These are phyloP conservation scores for Gambusia affinis DNA, from an alignment of 2,113 vertebrate genomes.

Conservation along the genomic window DNA sequence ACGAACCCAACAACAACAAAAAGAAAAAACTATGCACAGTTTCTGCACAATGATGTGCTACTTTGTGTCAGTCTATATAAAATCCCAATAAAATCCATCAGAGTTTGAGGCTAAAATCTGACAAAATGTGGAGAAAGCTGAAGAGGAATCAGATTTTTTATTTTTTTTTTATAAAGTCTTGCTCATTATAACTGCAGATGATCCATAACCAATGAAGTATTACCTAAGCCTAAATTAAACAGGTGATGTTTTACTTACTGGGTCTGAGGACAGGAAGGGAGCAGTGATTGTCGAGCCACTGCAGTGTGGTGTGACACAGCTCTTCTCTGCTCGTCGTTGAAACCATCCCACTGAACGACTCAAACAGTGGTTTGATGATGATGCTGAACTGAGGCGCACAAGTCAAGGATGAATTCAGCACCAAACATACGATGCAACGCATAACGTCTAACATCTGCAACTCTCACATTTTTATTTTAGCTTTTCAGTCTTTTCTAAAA, in stretches of 20 bases:
- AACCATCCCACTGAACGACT: constrained; percentile 92
- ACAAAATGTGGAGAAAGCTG: no score
- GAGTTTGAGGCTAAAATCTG: no score
- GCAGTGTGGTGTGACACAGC: constrained; percentile 85
- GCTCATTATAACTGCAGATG: background rate
- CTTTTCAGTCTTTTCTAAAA: no score
- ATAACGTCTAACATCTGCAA: background rate
- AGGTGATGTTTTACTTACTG: constrained; percentile 82
- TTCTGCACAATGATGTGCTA: no score
- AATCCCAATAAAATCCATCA: no score
- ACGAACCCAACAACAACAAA: no score
- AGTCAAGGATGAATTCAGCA: constrained; percentile 78
- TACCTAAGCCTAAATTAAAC: no score
- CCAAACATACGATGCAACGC: background rate
- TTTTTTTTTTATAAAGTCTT: no score
- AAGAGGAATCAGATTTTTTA: no score
- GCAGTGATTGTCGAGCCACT: constrained; percentile 92
- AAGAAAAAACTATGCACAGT: no score
- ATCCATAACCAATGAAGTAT: background rate
- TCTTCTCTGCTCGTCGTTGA: constrained; percentile 88
- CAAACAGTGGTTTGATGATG: constrained; percentile 95
- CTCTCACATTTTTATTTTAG: no score
- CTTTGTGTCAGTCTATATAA: no score
- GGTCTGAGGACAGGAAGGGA: constrained; percentile 90
- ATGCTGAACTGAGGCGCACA: constrained; percentile 88